phyloP scores from a whole-genome alignment of 2,888 invertebrate genomes.

The Cosmia trapezina region DNA sequence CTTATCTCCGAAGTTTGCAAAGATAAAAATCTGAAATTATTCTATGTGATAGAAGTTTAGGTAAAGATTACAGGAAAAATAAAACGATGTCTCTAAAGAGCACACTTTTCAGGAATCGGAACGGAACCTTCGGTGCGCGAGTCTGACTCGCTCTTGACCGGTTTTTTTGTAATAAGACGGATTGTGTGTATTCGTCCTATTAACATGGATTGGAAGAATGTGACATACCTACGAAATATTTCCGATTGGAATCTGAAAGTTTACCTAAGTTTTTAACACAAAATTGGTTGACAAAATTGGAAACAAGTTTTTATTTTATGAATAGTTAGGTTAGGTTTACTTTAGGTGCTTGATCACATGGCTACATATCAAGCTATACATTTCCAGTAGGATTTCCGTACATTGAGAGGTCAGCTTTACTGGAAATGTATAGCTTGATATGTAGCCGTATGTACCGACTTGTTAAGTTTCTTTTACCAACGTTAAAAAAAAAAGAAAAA shows the following conservation, averaged over 20 bases:
- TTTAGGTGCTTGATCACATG: not conserved
- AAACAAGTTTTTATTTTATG: not conserved
- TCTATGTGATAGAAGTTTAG: too few species aligned
- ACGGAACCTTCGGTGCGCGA: too few species aligned
- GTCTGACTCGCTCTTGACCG: too few species aligned
- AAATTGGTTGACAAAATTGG: not conserved
- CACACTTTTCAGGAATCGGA: too few species aligned
- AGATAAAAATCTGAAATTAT: too few species aligned
- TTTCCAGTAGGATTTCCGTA: too few species aligned
- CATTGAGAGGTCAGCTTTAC: too few species aligned
- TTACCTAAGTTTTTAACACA: constrained; percentile 7
- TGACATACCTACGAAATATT: constrained; percentile 15
- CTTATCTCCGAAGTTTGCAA: too few species aligned
- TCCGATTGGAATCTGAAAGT: constrained; percentile 2
- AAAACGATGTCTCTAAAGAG: too few species aligned
- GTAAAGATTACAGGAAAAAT: too few species aligned
- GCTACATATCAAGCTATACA: too few species aligned
- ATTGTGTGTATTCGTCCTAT: constrained; percentile 24
- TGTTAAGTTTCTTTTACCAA: not conserved
- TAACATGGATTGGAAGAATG: constrained; percentile 28
- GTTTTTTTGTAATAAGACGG: not conserved
- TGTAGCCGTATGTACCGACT: not conserved
- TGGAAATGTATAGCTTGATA: too few species aligned
- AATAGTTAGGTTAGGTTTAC: not conserved
- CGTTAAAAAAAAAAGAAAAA: not conserved